Conservation (phyloP, 2,888 invertebrate genomes). For the Megastigmus dorsalis region DNA sequence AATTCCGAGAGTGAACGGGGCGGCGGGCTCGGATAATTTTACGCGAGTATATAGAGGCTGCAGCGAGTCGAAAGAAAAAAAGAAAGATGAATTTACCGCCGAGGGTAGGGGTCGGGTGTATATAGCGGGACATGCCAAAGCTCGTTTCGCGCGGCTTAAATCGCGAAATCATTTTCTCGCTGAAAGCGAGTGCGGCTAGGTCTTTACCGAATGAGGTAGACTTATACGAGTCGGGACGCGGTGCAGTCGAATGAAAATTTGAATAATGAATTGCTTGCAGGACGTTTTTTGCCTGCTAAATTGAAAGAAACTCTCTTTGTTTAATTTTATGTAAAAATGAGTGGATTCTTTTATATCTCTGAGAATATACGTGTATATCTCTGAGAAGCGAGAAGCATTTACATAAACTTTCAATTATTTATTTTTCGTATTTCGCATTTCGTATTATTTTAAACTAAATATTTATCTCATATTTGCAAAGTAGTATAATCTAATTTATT, state of each 20-base stretch:
- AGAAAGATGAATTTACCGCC: conserved; percentile 22
- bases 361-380: no score
- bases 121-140: conserved; percentile 27
- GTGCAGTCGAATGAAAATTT: background rate
- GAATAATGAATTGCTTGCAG: conserved; percentile 20
- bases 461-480: no score
- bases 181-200: background rate
- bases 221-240: background rate
- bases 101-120: background rate
- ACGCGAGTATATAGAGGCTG: background rate
- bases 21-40: conserved; percentile 22
- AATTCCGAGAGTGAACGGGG: no score
- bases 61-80: no score
- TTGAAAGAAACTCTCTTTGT: background rate
- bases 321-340: no score
- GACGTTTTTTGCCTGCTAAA: background rate
- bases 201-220: conserved; percentile 15
- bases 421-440: no score
- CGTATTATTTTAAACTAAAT: no score
- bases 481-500: no score
- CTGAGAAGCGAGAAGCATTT: no score
- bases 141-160: conserved; percentile 19
- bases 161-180: conserved; percentile 33
- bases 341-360: no score
- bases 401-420: no score